Conservation (phyloP, 2,888 invertebrate species). For the Mythimna ferrago region DNA sequence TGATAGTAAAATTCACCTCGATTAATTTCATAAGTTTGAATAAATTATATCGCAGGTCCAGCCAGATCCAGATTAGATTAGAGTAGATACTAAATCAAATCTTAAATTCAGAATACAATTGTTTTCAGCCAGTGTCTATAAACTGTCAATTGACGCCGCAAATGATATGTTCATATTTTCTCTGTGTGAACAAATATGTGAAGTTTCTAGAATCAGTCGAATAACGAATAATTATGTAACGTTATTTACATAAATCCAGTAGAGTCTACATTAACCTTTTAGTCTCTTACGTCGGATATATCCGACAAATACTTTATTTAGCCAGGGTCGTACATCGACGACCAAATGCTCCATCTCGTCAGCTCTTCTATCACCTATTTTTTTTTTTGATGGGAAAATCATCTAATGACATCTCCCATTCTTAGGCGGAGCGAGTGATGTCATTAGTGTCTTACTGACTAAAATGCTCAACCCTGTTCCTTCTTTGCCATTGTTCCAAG, state of each 20-base stretch:
- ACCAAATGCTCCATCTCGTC: too few relatives aligned
- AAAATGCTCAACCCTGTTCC: too few relatives aligned
- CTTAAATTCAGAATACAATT: not conserved
- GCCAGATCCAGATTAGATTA: constrained; percentile 4
- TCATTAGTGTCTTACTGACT: too few relatives aligned
- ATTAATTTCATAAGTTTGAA: not conserved
- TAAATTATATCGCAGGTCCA: not conserved
- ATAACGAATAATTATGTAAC: not conserved
- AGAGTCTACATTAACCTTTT: constrained; percentile 6
- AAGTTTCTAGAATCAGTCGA: constrained; percentile 5
- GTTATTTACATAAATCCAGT: constrained; percentile 11
- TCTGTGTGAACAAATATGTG: not conserved
- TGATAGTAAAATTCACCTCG: not conserved
- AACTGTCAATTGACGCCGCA: not conserved
- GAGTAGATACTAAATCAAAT: not conserved
- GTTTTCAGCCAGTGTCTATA: not conserved
- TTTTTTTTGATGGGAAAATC: too few relatives aligned
- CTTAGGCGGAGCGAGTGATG: too few relatives aligned
- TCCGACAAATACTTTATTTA: too few relatives aligned
- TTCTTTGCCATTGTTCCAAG: too few relatives aligned
- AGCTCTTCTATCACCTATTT: too few relatives aligned
- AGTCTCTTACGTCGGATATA: too few relatives aligned
- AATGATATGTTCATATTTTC: not conserved
- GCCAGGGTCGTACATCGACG: too few relatives aligned
- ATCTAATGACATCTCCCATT: too few relatives aligned